phyloP scores from a whole-genome alignment of 2,113 vertebrate species.

The Scytalopus superciliaris region DNA sequence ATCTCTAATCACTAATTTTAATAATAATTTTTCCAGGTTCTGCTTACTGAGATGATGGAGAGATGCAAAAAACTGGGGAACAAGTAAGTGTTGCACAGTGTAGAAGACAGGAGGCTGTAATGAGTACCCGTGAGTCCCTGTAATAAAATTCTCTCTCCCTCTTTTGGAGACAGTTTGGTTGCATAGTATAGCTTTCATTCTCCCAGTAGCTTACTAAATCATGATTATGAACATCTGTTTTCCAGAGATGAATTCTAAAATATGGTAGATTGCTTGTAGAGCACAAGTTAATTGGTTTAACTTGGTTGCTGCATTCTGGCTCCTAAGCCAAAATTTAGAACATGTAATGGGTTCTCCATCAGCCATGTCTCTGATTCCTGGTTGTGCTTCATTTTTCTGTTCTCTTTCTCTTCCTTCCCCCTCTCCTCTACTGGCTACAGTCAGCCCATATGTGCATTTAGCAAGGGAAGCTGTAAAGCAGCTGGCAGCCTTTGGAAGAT shows the following conservation, averaged over 20 bases:
- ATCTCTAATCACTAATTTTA: neutral
- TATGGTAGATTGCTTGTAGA: neutral
- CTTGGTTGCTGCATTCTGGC: neutral
- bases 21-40: slow-evolving; percentile 72
- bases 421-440: neutral
- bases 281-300: neutral
- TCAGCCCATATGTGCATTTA: neutral
- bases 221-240: neutral
- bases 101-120: neutral
- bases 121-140: neutral
- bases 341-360: neutral
- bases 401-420: neutral
- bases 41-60: slow-evolving; percentile 98
- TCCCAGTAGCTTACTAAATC: neutral
- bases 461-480: neutral
- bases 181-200: neutral
- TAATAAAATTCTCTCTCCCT: neutral
- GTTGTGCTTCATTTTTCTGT: neutral
- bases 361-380: neutral
- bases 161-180: neutral
- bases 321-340: neutral
- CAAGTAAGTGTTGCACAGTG: slow-evolving; percentile 83
- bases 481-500: neutral
- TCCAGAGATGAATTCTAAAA: neutral
- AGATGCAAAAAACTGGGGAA: slow-evolving; percentile 94